These are phyloP conservation scores for Beris morrisii DNA, from an alignment of 2,888 invertebrate genomes.

Conservation along the genomic window DNA sequence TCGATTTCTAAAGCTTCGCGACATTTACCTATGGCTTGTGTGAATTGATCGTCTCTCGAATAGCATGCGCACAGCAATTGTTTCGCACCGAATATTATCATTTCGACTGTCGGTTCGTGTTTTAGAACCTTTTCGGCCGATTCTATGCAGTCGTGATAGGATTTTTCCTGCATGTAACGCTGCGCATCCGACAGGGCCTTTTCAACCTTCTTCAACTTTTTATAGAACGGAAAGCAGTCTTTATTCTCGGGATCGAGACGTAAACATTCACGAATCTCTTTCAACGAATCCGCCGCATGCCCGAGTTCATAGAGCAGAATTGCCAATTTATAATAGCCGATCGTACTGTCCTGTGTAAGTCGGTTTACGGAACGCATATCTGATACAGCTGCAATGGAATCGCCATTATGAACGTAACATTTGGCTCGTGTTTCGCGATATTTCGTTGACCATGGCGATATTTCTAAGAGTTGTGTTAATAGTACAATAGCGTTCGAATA, in stretches of 20 bases:
- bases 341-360: slow-evolving; percentile 88
- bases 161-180: slow-evolving; percentile 61
- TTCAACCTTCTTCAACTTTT: slow-evolving; percentile 90
- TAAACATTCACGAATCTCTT: slow-evolving; percentile 94
- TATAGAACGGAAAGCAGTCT: slow-evolving; percentile 93
- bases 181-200: slow-evolving; percentile 73
- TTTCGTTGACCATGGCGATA: slow-evolving; percentile 85
- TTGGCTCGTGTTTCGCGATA: slow-evolving; percentile 85
- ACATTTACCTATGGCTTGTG: slow-evolving; percentile 76
- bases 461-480: slow-evolving; percentile 70
- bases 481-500: slow-evolving; percentile 64
- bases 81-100: slow-evolving; percentile 75
- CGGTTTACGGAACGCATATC: slow-evolving; percentile 91
- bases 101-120: slow-evolving; percentile 68
- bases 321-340: slow-evolving; percentile 70
- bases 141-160: slow-evolving; percentile 69
- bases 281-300: slow-evolving; percentile 86
- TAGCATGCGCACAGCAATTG: slow-evolving; percentile 81
- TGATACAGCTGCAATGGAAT: slow-evolving; percentile 82
- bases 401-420: slow-evolving; percentile 76
- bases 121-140: slow-evolving; percentile 69
- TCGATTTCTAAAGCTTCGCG: slow-evolving; percentile 75
- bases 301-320: slow-evolving; percentile 86
- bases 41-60: slow-evolving; percentile 66
- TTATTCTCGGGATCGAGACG: slow-evolving; percentile 98